phyloP scores from a whole-genome alignment of 2,888 invertebrate species.

The Therioaphis trifolii region DNA sequence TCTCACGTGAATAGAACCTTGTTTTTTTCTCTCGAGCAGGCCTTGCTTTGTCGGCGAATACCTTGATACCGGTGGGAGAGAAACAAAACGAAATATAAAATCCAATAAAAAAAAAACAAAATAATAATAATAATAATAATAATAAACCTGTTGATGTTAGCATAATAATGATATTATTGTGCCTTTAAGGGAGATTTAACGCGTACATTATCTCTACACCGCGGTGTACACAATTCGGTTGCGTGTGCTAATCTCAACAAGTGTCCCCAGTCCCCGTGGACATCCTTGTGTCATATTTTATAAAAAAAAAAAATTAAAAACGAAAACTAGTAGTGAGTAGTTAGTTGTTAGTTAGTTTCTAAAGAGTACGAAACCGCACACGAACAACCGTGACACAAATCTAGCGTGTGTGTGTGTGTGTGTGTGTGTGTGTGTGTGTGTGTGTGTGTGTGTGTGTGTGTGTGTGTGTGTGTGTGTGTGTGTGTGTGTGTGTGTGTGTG shows the following conservation, averaged over 20 bases:
- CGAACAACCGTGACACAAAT: too few species aligned
- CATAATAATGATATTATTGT: constrained; percentile 11
- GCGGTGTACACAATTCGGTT: background rate
- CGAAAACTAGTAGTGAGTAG: background rate
- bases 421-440: too few species aligned
- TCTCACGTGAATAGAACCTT: background rate
- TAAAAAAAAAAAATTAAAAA: too few species aligned
- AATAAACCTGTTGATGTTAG: constrained; percentile 13
- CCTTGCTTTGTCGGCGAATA: constrained; percentile 30
- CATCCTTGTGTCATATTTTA: background rate
- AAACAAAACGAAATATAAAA: too few species aligned
- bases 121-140: background rate
- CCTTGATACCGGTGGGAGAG: background rate
- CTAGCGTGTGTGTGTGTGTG: background rate
- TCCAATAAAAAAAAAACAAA: background rate
- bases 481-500: too few species aligned
- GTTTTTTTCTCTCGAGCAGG: constrained; percentile 13
- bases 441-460: too few species aligned
- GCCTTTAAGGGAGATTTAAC: background rate
- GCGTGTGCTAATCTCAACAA: constrained; percentile 4
- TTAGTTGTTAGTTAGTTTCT: too few species aligned
- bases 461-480: too few species aligned
- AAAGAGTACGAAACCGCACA: background rate
- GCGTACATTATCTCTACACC: background rate
- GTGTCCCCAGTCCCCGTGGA: background rate